Base-by-base conservation (phyloP, 2,113 vertebrate genomes). In the Ammodramus savannarum region DNA sequence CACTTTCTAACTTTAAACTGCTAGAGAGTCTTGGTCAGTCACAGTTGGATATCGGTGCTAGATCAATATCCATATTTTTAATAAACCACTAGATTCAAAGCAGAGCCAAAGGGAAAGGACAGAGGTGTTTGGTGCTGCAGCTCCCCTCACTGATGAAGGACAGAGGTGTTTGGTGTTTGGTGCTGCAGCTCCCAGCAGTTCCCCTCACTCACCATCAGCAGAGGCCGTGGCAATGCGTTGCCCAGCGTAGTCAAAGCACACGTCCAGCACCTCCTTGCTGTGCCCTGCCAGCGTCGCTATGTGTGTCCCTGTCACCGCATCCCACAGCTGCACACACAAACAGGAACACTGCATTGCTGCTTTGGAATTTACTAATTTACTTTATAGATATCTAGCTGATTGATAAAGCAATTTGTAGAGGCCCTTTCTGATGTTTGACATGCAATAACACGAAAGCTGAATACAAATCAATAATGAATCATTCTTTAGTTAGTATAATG, bases 221-320 rank as follows among this genome's bases (percentile, higher is more conserved):
- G 98, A 99, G n/a, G 99, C 99, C 2, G 98, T 98, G 9, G 98
- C 99, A 23, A 99, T 96, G 63, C 98, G 98, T 78, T 99, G 99
- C 67, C 99, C 99, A 0, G 98, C 97, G 65, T 98, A 98, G 97
- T 99, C 98, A 93, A 99, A 99, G 95, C 99, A 99, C 89, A 99
- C 98, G 43, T 99, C 99, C 74, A 99, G 55, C 86, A 99, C 97
- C 96, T 99, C 99, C 85, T 98, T 98, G 75, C 98, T 98, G 59
- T 99, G 99, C 69, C 98, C 99, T 13, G 92, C 97, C 16, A 99
- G 95, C 6, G 98, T 99, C 31, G 98, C 98, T 34, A 99, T 34
- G 82, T 98, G 98, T 55, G 98, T 97, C 49, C 99, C 99, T 85
- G 91, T 98, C 67, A 79, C 67, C n/a, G 98, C 96, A 46, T 98